Conservation (phyloP, 2,797 vertebrate genomes). For the Chiloscyllium punctatum region DNA sequence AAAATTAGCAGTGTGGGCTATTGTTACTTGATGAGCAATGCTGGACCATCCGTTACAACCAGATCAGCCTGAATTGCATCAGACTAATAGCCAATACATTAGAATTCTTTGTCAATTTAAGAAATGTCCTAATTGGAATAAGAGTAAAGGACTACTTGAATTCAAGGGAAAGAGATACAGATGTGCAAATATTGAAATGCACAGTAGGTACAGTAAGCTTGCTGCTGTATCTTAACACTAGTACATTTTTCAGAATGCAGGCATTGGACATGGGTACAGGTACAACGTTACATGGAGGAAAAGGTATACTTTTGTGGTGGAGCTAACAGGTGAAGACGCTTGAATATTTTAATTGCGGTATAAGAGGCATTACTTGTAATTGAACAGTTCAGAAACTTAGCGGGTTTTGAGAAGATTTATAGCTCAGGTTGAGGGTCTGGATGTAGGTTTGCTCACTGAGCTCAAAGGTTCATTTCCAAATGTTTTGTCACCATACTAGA, state of each 20-base stretch:
- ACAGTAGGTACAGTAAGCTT: background rate
- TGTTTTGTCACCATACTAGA: no score
- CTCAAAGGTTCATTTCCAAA: no score
- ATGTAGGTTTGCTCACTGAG: no score
- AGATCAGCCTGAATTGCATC: background rate
- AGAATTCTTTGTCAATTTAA: background rate
- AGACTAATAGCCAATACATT: background rate
- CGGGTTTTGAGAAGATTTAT: no score
- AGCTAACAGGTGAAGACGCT: background rate
- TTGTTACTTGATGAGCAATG: background rate
- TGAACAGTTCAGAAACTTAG: conserved; percentile 1
- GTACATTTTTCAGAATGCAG: background rate
- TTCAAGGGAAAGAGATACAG: background rate
- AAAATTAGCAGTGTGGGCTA: background rate
- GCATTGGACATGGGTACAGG: background rate
- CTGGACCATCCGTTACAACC: background rate
- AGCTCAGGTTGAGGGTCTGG: no score
- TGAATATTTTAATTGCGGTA: background rate
- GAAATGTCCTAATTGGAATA: background rate
- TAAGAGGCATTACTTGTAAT: background rate
- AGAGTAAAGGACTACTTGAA: background rate
- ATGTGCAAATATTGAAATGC: background rate
- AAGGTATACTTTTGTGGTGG: background rate
- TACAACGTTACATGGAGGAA: conserved; percentile 1
- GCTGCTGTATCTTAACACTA: background rate